Percentiles rank a stretch among this genome's conserved stretches.
phyloP scores from a whole-genome alignment of 2,888 invertebrate genomes.

The Pristionchus japonicus region DNA sequence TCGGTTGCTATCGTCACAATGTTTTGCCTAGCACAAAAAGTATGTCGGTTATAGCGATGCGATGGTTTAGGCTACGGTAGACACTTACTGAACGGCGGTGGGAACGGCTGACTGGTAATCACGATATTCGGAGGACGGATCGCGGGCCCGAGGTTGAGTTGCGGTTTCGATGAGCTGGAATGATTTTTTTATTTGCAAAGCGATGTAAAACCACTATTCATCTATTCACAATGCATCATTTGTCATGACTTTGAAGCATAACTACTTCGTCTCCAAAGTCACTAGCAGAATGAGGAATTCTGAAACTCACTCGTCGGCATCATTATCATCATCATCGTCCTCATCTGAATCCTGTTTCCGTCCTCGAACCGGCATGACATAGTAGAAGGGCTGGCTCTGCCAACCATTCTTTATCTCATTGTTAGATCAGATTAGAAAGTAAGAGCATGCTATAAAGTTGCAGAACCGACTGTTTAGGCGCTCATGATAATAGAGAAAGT shows the following conservation, averaged over 20 bases:
- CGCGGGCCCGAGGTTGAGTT: background rate
- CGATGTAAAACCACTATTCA: background rate
- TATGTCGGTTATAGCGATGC: background rate
- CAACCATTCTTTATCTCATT: background rate
- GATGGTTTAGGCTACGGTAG: background rate
- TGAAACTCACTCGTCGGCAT: background rate
- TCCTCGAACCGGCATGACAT: background rate
- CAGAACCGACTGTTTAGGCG: too few species aligned
- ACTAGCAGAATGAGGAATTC: too few species aligned
- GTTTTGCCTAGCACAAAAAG: too few species aligned
- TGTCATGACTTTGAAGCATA: background rate
- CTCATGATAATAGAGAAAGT: too few species aligned
- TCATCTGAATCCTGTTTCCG: background rate
- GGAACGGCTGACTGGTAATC: background rate
- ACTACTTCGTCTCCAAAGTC: too few species aligned
- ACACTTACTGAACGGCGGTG: background rate
- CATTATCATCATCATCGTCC: background rate
- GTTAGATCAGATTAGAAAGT: background rate
- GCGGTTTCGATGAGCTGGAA: background rate
- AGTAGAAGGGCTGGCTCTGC: conserved; percentile 15
- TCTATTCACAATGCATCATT: background rate
- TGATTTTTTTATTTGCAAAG: background rate
- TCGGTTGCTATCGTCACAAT: background rate
- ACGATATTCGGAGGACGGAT: background rate
- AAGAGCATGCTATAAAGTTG: background rate